Evolutionary conservation across 2,888 invertebrate genomes (phyloP).

Genomic region (Tipula unca): DNA sequence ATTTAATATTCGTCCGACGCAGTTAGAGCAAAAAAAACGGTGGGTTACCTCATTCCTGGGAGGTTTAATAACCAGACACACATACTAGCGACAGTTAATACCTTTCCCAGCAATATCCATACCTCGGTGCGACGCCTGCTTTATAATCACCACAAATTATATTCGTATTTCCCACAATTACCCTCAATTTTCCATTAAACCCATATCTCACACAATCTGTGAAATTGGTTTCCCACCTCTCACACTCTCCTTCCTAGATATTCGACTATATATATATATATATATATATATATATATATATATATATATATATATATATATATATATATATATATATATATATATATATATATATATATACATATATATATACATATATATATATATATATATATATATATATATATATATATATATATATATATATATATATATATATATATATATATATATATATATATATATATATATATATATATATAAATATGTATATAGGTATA

Average conservation of each 20-base stretch:
- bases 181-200: neutral
- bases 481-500: no score
- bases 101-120: neutral
- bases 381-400: neutral
- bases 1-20: neutral
- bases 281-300: neutral
- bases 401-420: neutral
- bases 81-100: neutral
- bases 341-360: neutral
- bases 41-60: neutral
- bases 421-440: neutral
- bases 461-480: neutral
- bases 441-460: neutral
- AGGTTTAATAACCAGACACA: neutral
- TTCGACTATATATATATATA: neutral
- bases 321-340: neutral
- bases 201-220: neutral
- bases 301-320: neutral
- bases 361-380: neutral
- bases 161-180: conserved; percentile 8
- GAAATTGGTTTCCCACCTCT: conserved; percentile 4
- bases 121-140: neutral
- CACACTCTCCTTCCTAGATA: neutral
- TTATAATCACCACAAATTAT: conserved; percentile 14
- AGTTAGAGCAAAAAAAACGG: neutral